Base-by-base conservation (phyloP, 2,113 vertebrate species). In the Silurus asotus region DNA sequence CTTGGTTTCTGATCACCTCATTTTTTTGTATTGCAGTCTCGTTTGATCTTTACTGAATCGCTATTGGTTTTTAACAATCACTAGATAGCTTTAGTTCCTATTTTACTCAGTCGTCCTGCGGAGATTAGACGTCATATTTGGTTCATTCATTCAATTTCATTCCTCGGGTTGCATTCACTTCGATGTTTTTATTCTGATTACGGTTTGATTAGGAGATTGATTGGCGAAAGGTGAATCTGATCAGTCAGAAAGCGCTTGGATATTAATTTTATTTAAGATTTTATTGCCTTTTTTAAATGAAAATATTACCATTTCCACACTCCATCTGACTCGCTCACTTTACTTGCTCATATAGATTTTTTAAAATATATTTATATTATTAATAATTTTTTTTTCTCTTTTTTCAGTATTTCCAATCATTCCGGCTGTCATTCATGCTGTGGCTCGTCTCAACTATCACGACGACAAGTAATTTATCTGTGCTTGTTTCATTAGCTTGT, bases 331-430 rank as follows among this genome's bases (percentile, higher is more conserved):
- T 48, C 20, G 59, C 17, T 62, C 23, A 56, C 19, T 25, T 25
- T 20, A 19, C 2, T 75, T 37, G 37, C 8, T 75, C 20, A 45
- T 49, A 49, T n/a, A 25, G 61, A 51, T 13, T 75, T 51, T 51
- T 51, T n/a, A n/a, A n/a, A 51, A 51, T 19, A 20, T 5, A 53
- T 75, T 75, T 13, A 53, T 51, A 19, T 67, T 55, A 51, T 82
- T 37, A 19, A 62, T 15, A 14, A 2, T 9, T n/a, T 28, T 28
- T 13, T 49, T 76, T 51, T 51, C 10, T 69, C 11, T 15, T 86
- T 5, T 61, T 80, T 17, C 76, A 96, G 95, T 93, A 65, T 96
- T 96, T 84, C 95, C 95, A 4, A 53, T 95, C 6, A 25, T 96
- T 86, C 95, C 95, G 79, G 92, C 94, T 56, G 74, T 90, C 56